Conservation (phyloP, 53 echinoderm and acorn worm genomes). For the Paracentrotus lividus region DNA sequence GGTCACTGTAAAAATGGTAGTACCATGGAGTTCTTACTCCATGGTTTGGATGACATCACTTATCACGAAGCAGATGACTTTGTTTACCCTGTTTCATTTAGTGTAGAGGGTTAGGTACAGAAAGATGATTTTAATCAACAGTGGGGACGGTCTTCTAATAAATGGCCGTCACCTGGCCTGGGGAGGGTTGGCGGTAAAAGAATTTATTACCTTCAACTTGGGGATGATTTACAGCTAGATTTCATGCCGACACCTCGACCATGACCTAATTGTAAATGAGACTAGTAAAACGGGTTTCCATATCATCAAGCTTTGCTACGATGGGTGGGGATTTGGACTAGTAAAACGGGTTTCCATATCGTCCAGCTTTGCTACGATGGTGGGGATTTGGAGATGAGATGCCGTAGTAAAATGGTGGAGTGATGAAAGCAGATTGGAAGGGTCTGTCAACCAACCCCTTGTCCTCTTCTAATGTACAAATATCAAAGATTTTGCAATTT, state of each 20-base stretch:
- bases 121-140: not conserved
- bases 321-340: constrained; percentile 24
- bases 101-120: not conserved
- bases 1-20: no score
- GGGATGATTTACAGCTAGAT: constrained; percentile 58
- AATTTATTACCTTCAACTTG: constrained; percentile 53
- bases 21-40: no score
- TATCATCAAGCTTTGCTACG: constrained; percentile 36
- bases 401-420: constrained; percentile 5
- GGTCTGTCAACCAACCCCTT: constrained; percentile 10
- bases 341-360: constrained; percentile 42
- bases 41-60: not conserved
- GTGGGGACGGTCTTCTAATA: constrained; percentile 48
- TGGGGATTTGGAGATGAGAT: constrained; percentile 20
- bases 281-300: constrained; percentile 40
- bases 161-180: constrained; percentile 61
- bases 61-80: not conserved
- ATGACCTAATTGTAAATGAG: constrained; percentile 59
- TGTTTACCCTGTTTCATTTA: not conserved
- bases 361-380: constrained; percentile 29
- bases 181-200: constrained; percentile 49
- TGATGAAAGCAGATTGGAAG: constrained; percentile 9
- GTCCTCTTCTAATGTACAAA: not conserved
- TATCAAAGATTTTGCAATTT: no score
- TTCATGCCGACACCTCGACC: constrained; percentile 64